A percentile compares a stretch with the other conserved stretches of the same genome.
Conservation (phyloP, 2,797 vertebrate genomes). For the Diplodus puntazzo region DNA sequence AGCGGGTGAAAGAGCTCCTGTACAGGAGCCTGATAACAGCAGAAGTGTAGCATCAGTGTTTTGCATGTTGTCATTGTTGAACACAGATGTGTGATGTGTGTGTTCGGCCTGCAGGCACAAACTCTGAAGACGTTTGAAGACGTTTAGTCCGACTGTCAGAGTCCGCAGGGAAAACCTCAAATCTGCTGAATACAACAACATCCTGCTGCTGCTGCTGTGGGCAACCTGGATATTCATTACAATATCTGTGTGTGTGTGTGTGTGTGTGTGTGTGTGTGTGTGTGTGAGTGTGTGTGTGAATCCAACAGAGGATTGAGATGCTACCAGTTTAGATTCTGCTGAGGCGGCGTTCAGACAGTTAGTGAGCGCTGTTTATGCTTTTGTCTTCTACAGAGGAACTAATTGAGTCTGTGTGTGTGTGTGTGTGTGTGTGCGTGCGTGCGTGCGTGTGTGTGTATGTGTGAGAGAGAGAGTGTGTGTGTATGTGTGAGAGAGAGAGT, state of each 20-base stretch:
- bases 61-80: not conserved
- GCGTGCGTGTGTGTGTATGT: conserved; percentile 40
- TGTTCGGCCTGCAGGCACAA: conserved; percentile 32
- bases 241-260: conserved; percentile 7
- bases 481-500: no score
- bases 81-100: not conserved
- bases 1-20: no score
- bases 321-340: conserved; percentile 39
- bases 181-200: conserved; percentile 31
- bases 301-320: conserved; percentile 83
- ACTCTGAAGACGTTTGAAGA: conserved; percentile 16
- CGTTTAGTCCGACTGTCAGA: conserved; percentile 5
- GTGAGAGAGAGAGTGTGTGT: no score
- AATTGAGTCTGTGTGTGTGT: conserved; percentile 79
- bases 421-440: conserved; percentile 36
- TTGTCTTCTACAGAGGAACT: conserved; percentile 28
- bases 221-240: conserved; percentile 25
- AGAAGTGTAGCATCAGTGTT: not conserved
- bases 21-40: not conserved
- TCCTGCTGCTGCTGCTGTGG: conserved; percentile 24
- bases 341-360: conserved; percentile 43
- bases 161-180: conserved; percentile 18
- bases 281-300: conserved; percentile 63
- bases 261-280: conserved; percentile 50
- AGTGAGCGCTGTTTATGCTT: conserved; percentile 27